phyloP scores from a whole-genome alignment of 2,888 invertebrate genomes.

The Lasioglossum malachurum region DNA sequence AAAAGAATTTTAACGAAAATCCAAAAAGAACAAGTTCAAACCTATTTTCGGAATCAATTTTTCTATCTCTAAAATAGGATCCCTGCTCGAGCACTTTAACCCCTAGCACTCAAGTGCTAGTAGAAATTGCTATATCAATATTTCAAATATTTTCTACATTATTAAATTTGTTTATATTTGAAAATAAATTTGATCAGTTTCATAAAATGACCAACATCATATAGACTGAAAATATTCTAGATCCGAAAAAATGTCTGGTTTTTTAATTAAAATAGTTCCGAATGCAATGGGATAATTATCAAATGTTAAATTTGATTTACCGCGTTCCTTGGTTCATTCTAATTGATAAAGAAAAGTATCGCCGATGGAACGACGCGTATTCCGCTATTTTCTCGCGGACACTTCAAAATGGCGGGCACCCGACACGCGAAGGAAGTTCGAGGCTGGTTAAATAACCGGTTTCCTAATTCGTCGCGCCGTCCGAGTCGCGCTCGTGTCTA shows the following conservation, averaged over 20 bases:
- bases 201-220: no score
- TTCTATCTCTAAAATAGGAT: background rate
- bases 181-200: background rate
- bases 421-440: conserved; percentile 65
- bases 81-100: background rate
- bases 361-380: background rate
- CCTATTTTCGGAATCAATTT: background rate
- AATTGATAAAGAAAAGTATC: background rate
- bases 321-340: no score
- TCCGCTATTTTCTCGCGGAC: conserved; percentile 19
- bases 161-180: background rate
- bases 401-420: conserved; percentile 43
- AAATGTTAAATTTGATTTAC: background rate
- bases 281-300: no score
- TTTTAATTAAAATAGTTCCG: background rate
- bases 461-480: conserved; percentile 73
- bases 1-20: background rate
- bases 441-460: conserved; percentile 75
- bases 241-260: background rate
- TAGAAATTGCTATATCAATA: background rate
- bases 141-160: background rate
- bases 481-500: conserved; percentile 63
- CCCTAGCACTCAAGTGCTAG: background rate
- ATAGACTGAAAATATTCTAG: no score
- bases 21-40: background rate